Evolutionary conservation across 2,888 invertebrate genomes (phyloP), one percentile per base, ranked within the genome.

Genomic region (Leistus spinibarbis): DNA sequence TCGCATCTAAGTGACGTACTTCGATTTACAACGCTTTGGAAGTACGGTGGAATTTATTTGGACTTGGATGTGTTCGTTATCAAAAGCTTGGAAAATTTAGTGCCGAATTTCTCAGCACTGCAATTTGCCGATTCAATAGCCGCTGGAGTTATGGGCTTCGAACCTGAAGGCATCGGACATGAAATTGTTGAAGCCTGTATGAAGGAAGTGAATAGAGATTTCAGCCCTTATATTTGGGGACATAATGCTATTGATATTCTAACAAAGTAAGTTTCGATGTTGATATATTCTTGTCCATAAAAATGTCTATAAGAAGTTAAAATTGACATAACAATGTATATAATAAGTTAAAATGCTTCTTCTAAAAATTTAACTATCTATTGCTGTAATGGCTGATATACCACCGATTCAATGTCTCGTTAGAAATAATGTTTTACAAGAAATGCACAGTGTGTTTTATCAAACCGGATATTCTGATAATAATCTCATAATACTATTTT

Each of bases 41-140:
- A 92, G 81, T 94, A 89, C 83, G 92, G 93, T 13, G 95, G 95
- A 0, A 90, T 93, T 69, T 94, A 93, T 82, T 83, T 94, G 69
- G 94, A 95, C 80, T 85, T 93, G 78, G 94, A 95, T 82, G 89
- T 93, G 1, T 87, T 95, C 13, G 89, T 93, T 2, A 87, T 89
- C 19, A 91, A 89, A 78, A 85, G 88, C 3, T 81, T 93, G 57
- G 87, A 88, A 22, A 82, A 85, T 2, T 81, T 92, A 66, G 85
- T 82, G 0, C 84, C 83, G 27, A 91, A 92, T 82, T 92, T 89
- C 84, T 90, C 90, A 0, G 90, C 90, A 0, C 88, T 89, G 1
- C 91, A 91, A 83, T 89, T 89, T 0, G 82, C 85, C 78, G 81
- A 82, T 2, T 84, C 87, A 65, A 88, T 94, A 0, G 92, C 91